Evolutionary conservation across 2,888 invertebrate genomes (phyloP).

Genomic region (Drosophila infuscata): DNA sequence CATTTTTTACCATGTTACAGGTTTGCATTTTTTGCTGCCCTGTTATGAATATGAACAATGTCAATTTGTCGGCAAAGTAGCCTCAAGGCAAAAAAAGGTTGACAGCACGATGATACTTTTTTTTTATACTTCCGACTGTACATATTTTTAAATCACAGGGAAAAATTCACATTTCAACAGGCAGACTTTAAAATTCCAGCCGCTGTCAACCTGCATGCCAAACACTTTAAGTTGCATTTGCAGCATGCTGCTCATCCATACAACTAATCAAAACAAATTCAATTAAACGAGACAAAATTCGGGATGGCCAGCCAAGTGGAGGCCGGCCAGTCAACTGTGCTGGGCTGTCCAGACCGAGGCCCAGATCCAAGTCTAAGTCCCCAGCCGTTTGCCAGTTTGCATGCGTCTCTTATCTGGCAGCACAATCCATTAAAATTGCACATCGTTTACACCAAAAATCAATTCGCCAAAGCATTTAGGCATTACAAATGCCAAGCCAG

Average conservation of each 20-base stretch:
- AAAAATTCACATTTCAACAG: constrained; percentile 16
- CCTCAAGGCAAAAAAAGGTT: constrained; percentile 53
- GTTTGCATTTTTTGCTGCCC: constrained; percentile 32
- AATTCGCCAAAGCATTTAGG: constrained; percentile 85
- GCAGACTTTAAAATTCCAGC: constrained; percentile 60
- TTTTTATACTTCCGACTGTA: background rate
- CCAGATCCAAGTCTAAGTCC: constrained; percentile 18
- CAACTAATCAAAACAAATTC: constrained; percentile 82
- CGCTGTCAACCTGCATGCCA: constrained; percentile 49
- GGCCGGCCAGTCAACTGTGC: constrained; percentile 1
- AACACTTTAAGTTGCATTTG: constrained; percentile 66
- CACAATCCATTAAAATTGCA: constrained; percentile 85
- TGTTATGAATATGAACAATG: constrained; percentile 72
- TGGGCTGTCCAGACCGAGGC: constrained; percentile 3
- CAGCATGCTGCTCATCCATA: constrained; percentile 39
- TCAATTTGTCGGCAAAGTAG: constrained; percentile 62
- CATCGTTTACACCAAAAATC: constrained; percentile 85
- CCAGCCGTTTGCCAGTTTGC: constrained; percentile 28
- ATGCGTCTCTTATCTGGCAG: constrained; percentile 81
- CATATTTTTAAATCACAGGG: constrained; percentile 9
- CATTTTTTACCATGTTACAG: constrained; percentile 67
- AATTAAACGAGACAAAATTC: constrained; percentile 75
- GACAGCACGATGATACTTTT: constrained; percentile 20
- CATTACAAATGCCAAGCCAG: constrained; percentile 80
- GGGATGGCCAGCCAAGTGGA: constrained; percentile 31